phyloP scores from a whole-genome alignment of 1,140 invertebrate species.

The Brachionus koreanus region DNA sequence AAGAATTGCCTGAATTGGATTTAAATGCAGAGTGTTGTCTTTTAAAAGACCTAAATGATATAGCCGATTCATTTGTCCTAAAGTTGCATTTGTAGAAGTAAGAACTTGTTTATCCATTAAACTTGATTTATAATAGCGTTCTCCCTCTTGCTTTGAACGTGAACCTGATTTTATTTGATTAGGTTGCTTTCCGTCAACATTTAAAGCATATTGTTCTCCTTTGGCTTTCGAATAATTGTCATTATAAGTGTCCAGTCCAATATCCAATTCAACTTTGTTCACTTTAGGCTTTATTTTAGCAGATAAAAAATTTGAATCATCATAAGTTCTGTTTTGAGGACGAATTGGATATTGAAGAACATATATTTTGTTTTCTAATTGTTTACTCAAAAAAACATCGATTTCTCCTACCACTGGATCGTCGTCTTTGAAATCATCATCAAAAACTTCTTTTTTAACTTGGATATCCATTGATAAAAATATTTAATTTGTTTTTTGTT shows the following conservation, averaged over 20 bases:
- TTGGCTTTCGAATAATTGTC: conserved; percentile 37
- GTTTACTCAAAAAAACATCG: conserved; percentile 20
- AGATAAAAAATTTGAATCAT: neutral
- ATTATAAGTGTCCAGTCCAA: conserved; percentile 10
- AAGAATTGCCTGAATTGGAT: conserved; percentile 14
- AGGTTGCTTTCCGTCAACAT: conserved; percentile 40
- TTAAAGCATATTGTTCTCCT: conserved; percentile 32
- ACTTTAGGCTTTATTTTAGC: conserved; percentile 27
- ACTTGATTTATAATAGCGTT: conserved; percentile 29
- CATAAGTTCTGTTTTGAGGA: conserved; percentile 18
- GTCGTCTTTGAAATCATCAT: neutral
- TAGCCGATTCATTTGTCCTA: conserved; percentile 41
- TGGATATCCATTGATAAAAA: neutral
- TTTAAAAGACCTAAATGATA: conserved; percentile 34
- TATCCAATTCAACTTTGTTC: conserved; percentile 31
- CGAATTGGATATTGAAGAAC: conserved; percentile 37
- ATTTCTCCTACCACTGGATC: conserved; percentile 35
- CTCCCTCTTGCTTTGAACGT: neutral
- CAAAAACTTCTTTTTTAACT: neutral
- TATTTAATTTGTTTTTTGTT: too few relatives aligned
- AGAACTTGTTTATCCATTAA: conserved; percentile 30
- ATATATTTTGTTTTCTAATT: conserved; percentile 25
- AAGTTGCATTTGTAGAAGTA: neutral
- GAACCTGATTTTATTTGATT: neutral
- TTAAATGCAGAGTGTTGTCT: conserved; percentile 34